Conservation (phyloP, 1,140 invertebrate species). For the Ceratosolen solmsi region DNA sequence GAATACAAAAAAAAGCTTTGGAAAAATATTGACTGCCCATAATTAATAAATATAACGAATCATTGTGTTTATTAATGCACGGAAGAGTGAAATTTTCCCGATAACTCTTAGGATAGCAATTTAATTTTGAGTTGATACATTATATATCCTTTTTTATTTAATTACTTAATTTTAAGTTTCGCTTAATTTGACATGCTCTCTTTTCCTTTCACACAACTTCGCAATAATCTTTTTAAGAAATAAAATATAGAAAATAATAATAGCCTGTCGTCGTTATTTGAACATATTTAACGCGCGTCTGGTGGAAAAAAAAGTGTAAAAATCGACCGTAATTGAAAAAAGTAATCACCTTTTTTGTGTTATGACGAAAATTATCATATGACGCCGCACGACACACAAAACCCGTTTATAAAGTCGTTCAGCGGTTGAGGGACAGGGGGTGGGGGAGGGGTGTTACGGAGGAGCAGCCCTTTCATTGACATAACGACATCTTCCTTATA, state of each 20-base stretch:
- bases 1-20: too few species aligned
- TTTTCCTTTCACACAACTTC: conserved; percentile 1
- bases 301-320: not conserved
- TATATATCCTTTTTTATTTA: not conserved
- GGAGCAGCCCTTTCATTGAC: not conserved
- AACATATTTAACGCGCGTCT: not conserved
- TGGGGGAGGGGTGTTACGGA: not conserved
- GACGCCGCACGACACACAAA: not conserved
- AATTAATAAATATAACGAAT: too few species aligned
- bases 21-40: too few species aligned
- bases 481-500: not conserved
- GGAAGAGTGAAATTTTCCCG: too few species aligned
- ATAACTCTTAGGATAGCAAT: not conserved
- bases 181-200: not conserved
- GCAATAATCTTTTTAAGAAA: conserved; percentile 22
- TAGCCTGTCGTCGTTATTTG: conserved; percentile 26
- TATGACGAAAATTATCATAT: not conserved
- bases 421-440: not conserved
- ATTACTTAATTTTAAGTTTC: conserved; percentile 16
- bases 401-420: not conserved
- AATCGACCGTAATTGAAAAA: conserved; percentile 1
- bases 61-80: not conserved
- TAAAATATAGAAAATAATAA: conserved; percentile 6
- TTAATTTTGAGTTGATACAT: not conserved
- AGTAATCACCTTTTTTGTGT: conserved; percentile 5